These are phyloP conservation scores for Drosophila picticornis DNA, from an alignment of 2,888 invertebrate species.

Conservation along the genomic window DNA sequence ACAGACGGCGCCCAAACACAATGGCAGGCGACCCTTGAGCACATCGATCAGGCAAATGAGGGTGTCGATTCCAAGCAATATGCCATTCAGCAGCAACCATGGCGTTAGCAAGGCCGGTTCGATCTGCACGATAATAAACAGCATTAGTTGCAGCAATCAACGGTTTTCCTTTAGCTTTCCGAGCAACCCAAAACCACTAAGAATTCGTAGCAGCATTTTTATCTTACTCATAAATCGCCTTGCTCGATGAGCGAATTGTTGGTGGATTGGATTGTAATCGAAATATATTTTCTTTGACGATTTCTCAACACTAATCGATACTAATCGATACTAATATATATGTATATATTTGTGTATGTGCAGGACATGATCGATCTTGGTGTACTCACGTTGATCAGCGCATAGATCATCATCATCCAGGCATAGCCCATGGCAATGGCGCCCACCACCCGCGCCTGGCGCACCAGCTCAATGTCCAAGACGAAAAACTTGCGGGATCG, in stretches of 20 bases:
- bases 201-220: too few relatives aligned
- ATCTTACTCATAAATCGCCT: too few relatives aligned
- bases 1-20: not conserved
- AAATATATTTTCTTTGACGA: too few relatives aligned
- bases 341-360: too few relatives aligned
- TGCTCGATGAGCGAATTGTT: not conserved
- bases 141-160: too few relatives aligned
- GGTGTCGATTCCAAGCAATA: conserved; percentile 30
- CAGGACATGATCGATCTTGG: too few relatives aligned
- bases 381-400: conserved; percentile 27
- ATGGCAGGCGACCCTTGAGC: not conserved
- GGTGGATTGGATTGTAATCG: too few relatives aligned
- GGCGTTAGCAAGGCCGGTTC: conserved; percentile 38
- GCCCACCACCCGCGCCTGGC: conserved; percentile 32
- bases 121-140: conserved; percentile 16
- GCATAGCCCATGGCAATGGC: not conserved
- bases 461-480: not conserved
- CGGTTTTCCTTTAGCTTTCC: too few relatives aligned
- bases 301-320: too few relatives aligned
- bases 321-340: not conserved
- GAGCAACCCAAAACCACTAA: too few relatives aligned
- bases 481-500: conserved; percentile 36
- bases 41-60: conserved; percentile 22
- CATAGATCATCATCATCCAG: conserved; percentile 53
- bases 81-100: conserved; percentile 39